Conservation (phyloP, 2,113 vertebrate species). For the Datnioides undecimradiatus region DNA sequence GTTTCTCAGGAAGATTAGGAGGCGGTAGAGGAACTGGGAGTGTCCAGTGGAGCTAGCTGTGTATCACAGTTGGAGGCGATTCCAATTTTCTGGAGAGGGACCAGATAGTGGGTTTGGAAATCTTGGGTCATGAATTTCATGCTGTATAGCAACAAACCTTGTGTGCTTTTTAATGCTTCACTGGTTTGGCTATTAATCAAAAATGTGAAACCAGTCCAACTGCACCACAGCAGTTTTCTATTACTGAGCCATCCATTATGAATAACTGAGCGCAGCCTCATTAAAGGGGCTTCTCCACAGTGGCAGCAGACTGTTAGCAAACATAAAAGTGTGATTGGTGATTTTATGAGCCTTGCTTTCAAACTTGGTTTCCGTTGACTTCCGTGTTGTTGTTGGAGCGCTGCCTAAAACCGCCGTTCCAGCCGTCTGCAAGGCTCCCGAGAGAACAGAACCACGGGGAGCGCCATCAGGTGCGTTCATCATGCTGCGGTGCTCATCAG, state of each 20-base stretch:
- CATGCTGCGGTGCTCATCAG: conserved; percentile 46
- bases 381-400: conserved; percentile 70
- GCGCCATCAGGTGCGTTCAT: conserved; percentile 68
- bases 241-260: conserved; percentile 67
- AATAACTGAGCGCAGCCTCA: conserved; percentile 70
- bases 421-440: conserved; percentile 51
- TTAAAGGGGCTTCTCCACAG: conserved; percentile 69
- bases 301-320: conserved; percentile 66
- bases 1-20: conserved; percentile 84
- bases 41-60: conserved; percentile 43
- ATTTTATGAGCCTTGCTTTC: conserved; percentile 72
- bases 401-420: conserved; percentile 51
- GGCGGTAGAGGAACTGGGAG: conserved; percentile 71
- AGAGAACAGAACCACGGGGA: conserved; percentile 38
- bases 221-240: conserved; percentile 75
- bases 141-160: conserved; percentile 69
- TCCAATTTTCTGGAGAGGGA: conserved; percentile 44
- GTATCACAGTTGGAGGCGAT: conserved; percentile 44
- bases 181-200: conserved; percentile 75
- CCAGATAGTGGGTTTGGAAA: conserved; percentile 58
- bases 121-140: conserved; percentile 69
- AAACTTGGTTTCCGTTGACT: conserved; percentile 67
- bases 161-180: conserved; percentile 49
- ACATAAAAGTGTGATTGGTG: conserved; percentile 72
- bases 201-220: conserved; percentile 66